Evolutionary conservation across 2,113 vertebrate genomes (phyloP), one percentile per base, ranked within the genome.

Genomic region (Cnemophilus loriae): DNA sequence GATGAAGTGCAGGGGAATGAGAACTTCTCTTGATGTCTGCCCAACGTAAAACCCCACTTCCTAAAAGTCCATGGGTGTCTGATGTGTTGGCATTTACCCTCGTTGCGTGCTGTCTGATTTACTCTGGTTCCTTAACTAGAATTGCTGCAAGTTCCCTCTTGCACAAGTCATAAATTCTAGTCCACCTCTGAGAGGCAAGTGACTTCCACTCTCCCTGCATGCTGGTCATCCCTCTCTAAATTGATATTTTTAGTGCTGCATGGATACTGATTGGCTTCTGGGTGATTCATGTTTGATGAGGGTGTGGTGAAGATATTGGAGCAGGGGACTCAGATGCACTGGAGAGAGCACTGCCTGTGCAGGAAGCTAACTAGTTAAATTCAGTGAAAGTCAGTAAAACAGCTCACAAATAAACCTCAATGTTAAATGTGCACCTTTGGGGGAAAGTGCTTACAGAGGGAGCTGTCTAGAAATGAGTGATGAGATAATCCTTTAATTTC

Each of bases 401-500:
- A 22, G 35, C 63, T 93, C 47, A 74, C 19, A 65, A 56, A 90
- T 85, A 84, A 85, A 85, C 44, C 39, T 85, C 27, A 0, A 1
- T 28, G 49, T 26, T 39, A 12, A 46, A 84, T 59, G 41, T 7
- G 3, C 64, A 68, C 71, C 73, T 75, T 63, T 81, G 63, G 17
- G 44, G 32, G 60, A 87, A 88, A 93, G 81, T 27, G 53, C 78
- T 93, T 95, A 59, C 76, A 90, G 89, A 67, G 68, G 55, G 87
- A 11, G 14, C 46, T 90, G 87, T 46, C 47, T 93, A 60, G 56
- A 68, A 53, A 70, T 88, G n/a, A 73, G 84, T 75, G 92, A 96
- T 92, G 84, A 92, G 60, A 27, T 97, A 96, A 97, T 97, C 96
- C 93, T 95, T 96, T 97, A 96, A 96, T 97, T 95, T 94, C 60